Conservation (phyloP, 2,888 invertebrate species). For the Macrophya alboannulata region DNA sequence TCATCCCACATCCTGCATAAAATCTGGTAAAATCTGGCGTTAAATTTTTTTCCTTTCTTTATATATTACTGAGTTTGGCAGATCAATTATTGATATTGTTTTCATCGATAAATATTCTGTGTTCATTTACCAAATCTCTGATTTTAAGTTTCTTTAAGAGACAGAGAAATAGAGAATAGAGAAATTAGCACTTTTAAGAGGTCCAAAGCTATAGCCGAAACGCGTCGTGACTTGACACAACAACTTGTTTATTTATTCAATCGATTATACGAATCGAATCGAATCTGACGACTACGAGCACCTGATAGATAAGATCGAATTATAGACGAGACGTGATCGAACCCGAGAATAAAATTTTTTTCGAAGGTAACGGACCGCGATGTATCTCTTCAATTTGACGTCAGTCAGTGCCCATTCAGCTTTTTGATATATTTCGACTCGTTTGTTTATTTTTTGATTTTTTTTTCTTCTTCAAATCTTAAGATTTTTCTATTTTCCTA, state of each 20-base stretch:
- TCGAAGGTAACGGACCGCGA: constrained; percentile 15
- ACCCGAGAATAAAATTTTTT: not conserved
- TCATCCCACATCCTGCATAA: not conserved
- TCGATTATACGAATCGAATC: not conserved
- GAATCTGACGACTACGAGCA: not conserved
- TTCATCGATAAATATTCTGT: not conserved
- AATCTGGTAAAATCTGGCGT: not conserved
- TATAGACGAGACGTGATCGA: constrained; percentile 1
- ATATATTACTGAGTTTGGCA: not conserved
- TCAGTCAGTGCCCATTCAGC: not conserved
- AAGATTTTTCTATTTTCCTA: no score
- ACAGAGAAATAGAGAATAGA: not conserved
- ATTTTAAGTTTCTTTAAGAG: not conserved
- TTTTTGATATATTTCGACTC: not conserved
- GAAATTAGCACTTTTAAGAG: not conserved
- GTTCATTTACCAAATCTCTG: not conserved
- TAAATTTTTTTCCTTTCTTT: not conserved
- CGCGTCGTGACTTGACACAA: not conserved
- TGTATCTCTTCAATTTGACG: not conserved
- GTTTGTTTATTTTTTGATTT: not conserved
- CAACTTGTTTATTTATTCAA: constrained; percentile 5
- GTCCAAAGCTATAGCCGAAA: not conserved
- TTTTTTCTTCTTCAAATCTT: not conserved
- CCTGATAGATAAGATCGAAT: constrained; percentile 8
- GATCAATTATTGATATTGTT: not conserved